phyloP scores from a whole-genome alignment of 2,113 vertebrate genomes.

The Pterocles gutturalis region DNA sequence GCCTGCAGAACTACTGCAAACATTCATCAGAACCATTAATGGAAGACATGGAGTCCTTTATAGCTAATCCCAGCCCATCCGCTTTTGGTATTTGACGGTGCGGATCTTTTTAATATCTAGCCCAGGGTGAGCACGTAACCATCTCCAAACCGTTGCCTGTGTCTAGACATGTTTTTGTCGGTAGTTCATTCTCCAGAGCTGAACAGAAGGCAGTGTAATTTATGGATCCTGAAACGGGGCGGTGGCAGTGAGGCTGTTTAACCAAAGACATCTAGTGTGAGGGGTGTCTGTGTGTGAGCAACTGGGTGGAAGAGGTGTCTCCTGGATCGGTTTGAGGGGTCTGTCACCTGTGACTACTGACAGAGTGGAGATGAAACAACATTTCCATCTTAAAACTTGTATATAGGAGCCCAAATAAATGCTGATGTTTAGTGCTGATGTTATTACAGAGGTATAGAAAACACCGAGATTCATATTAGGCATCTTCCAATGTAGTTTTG shows the following conservation, averaged over 20 bases:
- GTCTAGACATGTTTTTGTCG: background rate
- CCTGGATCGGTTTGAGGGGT: background rate
- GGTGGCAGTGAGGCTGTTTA: background rate
- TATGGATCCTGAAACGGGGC: background rate
- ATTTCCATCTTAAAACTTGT: background rate
- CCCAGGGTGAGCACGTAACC: background rate
- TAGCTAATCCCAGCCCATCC: background rate
- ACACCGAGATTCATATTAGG: background rate
- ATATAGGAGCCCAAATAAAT: background rate
- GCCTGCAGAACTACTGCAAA: background rate
- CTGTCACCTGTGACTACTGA: background rate
- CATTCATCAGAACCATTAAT: conserved; percentile 7
- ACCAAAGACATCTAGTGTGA: background rate
- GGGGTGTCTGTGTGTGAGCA: background rate
- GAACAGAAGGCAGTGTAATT: background rate
- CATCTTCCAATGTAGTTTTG: background rate
- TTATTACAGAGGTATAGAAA: background rate
- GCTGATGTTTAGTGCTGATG: background rate
- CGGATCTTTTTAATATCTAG: conserved; percentile 17
- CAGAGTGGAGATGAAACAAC: background rate
- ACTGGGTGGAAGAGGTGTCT: background rate
- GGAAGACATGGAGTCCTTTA: conserved; percentile 8
- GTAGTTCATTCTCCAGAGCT: background rate
- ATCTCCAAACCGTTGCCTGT: background rate
- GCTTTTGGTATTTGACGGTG: conserved; percentile 15